Conservation (phyloP, 2,797 vertebrate species). For the Brachymystax lenok region DNA sequence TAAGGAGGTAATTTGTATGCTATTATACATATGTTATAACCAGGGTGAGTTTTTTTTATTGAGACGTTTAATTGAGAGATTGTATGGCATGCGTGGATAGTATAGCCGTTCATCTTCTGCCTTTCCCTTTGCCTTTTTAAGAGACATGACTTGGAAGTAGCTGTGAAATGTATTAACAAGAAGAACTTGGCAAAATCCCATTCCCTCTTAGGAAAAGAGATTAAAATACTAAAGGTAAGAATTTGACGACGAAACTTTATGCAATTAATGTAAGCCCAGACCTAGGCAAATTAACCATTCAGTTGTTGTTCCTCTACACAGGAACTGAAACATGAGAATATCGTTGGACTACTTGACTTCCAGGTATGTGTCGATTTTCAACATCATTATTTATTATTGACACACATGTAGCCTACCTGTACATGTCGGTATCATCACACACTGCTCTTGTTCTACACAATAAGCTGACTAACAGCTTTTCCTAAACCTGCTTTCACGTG, state of each 20-base stretch:
- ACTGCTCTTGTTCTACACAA: not conserved
- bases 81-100: no score
- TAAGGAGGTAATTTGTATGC: conserved; percentile 81
- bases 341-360: conserved; percentile 93
- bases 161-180: conserved; percentile 98
- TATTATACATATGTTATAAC: not conserved
- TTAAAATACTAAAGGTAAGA: conserved; percentile 95
- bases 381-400: not conserved
- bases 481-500: conserved; percentile 29
- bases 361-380: conserved; percentile 76
- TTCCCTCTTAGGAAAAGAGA: conserved; percentile 93
- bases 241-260: not conserved
- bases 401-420: no score
- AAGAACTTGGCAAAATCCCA: conserved; percentile 95
- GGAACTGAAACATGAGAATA: conserved; percentile 97
- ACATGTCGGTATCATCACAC: not conserved
- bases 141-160: conserved; percentile 92
- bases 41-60: not conserved
- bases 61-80: no score
- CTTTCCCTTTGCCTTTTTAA: conserved; percentile 48
- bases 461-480: not conserved
- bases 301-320: conserved; percentile 48
- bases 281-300: not conserved
- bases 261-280: not conserved
- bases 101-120: not conserved